Evolutionary conservation across 2,888 invertebrate genomes (phyloP), one percentile per base, ranked within the genome.

Genomic region (Polymixis lichenea): DNA sequence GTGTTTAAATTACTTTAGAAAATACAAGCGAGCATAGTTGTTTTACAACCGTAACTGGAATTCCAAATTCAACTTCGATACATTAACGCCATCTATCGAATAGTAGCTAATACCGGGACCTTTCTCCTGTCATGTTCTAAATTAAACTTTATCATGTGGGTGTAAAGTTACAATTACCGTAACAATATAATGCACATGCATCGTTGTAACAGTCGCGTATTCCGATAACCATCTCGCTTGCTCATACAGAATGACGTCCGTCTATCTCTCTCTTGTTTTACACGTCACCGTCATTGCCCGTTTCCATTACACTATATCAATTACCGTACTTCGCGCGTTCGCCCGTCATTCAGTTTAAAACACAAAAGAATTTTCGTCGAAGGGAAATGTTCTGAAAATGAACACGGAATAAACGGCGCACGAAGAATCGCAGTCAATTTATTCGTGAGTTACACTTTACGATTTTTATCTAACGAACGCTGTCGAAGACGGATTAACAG

Each of bases 291-390:
- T 91, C 94, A 94, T 94, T 95, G 94, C 94, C 93, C 91, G 96
- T 96, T 95, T 96, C 95, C 95, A 96, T 96, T 95, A 95, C 94
- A 95, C 94, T 95, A 94, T 94, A 95, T 95, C 95, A 96, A 95
- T 95, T 95, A 95, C 94, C 87, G 91, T 89, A 90, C 80, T 80
- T 79, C 80, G 72, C 77, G 83, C 82, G 65, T 79, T 84, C 75
- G 66, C 68, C 71, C 81, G 79, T 87, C 84, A 87, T 80, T 87
- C 83, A 78, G 85, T 86, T 82, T 82, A 78, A 82, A 82, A 87
- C 66, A 87, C 86, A 89, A 90, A 89, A 90, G 90, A 88, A 88
- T 89, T 89, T 90, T 91, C 88, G 58, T 80, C 62, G 66, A 78
- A 74, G 79, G 86, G 83, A 91, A 91, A 91, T 90, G 91, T 90